Base-by-base conservation (phyloP, 2,888 invertebrate genomes). In the Parnassius mnemosyne region DNA sequence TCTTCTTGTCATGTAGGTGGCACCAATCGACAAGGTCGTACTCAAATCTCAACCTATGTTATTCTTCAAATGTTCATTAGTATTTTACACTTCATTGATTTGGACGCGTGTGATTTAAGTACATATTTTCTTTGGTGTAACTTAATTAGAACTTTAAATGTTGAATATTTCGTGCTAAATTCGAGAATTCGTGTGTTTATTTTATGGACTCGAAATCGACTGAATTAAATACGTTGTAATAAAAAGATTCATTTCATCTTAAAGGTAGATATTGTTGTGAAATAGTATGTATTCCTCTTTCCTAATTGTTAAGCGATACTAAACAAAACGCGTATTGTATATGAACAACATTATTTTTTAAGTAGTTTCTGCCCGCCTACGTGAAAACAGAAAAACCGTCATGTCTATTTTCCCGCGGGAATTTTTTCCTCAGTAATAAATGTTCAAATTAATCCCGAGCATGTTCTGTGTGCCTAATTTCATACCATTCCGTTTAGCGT, bases 1-100 rank as follows among this genome's bases (percentile, higher is more conserved):
- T 71, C 68, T 71, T 12, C 58, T 70, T 75, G 74, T 80, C 82
- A 83, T 83, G 89, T 89, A 84, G 88, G 86, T 77, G 85, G 81
- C 70, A 78, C 75, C 75, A 76, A 82, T 81, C 69, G 63, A 67
- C 86, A 89, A 89, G 89, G 89, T 81, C 83, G 70, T 68, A n/a
- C n/a, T n/a, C n/a, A n/a, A n/a, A n/a, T 63, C 68, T 72, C 34
- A 69, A 68, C 69, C 74, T 74, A 72, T 76, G 68, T 49, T 43
- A 69, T 68, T 70, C 77, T 73, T 55, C 46, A 57, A 57, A 62
- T 62, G 25, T 54, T 63, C 69, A 73, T 66, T 71, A 59, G 56
- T 68, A 64, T 65, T 62, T 57, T 49, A 54, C 42, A 55, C 55
- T 57, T 67, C 66, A 61, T 63, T 65, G 65, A 51, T 64, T 66